These are phyloP conservation scores for Sebastiscus tertius DNA, from an alignment of 2,797 vertebrate species.

Conservation along the genomic window DNA sequence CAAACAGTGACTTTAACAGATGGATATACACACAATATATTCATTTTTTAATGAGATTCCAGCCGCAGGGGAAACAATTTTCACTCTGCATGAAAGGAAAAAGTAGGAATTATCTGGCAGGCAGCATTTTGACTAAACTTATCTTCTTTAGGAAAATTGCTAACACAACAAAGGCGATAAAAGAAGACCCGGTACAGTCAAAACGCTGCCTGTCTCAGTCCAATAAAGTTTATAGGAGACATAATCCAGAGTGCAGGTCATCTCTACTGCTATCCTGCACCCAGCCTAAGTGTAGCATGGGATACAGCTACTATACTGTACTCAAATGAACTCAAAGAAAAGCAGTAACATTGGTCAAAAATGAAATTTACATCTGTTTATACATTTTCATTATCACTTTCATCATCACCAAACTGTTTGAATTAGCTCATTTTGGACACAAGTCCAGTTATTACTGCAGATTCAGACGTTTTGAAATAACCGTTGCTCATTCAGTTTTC, in stretches of 20 bases:
- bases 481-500: background rate
- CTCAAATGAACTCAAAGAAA: background rate
- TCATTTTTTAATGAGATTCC: background rate
- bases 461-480: background rate
- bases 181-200: background rate
- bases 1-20: background rate
- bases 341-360: constrained; percentile 7
- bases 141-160: background rate
- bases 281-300: background rate
- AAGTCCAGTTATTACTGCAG: background rate
- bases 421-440: background rate
- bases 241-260: background rate
- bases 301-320: background rate
- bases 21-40: background rate
- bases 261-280: background rate
- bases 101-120: background rate
- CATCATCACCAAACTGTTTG: background rate
- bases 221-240: background rate
- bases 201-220: background rate
- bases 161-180: background rate
- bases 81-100: background rate
- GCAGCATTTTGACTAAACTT: background rate
- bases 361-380: background rate
- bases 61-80: background rate
- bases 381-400: background rate